Base-by-base conservation (phyloP, 2,797 vertebrate species). In the Fringilla coelebs region DNA sequence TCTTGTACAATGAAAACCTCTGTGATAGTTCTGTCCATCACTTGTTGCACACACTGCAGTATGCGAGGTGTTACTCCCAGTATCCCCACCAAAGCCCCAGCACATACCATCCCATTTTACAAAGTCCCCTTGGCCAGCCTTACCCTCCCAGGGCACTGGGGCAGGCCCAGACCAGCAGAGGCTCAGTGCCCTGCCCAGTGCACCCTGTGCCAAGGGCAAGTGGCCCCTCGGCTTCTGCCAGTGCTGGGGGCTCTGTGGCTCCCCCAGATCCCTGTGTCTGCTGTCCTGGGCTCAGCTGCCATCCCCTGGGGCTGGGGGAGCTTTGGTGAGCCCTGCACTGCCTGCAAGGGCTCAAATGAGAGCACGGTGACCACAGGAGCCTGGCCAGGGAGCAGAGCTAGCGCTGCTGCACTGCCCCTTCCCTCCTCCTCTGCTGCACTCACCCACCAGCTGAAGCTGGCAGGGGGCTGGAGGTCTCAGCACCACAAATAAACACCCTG, bases 341-440 rank as follows among this genome's bases (percentile, higher is more conserved):
- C 3, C 61, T 77, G 40, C 5, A 1, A 51, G n/a, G 57, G 58
- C 6, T 48, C 8, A 1, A 2, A 18, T 16, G 32, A 34, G 55
- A 54, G 19, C 61, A 14, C 0, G 0, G 55, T 22, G 16, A 18
- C 31, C 51, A 36, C 1, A 3, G 54, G 13, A 78, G 20, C 40
- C 19, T 9, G 10, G 45, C 17, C 41, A 65, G 34, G 16, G 16
- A 41, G 31, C 58, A 71, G 72, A 84, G 41, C 21, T 43, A 13
- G 54, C 16, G 7, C 25, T 73, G 51, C 20, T 31, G 67, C 40
- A 1, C 11, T 22, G 11, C 19, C 18, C 14, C 55, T 41, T 65
- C 40, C 61, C 26, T 81, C 26, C 82, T 89, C 26, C 52, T 76
- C 22, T 38, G 31, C n/a, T 78, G 48, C 11, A 70, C 43, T 57